A percentile compares a stretch with the other conserved stretches of the same genome.
Evolutionary conservation across 1,140 invertebrate species (phyloP).

Genomic region (Mactra quadrangularis): DNA sequence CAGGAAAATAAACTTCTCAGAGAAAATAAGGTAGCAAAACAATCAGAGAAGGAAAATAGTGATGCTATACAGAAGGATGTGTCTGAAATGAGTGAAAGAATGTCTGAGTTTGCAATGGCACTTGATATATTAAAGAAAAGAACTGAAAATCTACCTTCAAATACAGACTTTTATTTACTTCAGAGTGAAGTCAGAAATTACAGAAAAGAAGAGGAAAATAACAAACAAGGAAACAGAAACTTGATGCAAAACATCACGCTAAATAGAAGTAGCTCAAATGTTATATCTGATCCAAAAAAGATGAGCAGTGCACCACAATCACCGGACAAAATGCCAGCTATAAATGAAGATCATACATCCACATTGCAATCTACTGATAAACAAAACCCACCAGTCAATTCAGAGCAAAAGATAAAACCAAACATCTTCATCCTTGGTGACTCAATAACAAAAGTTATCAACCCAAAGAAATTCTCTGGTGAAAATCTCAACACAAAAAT

Average conservation of each 20-base stretch:
- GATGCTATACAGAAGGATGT: not conserved
- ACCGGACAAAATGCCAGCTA: not conserved
- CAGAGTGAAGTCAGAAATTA: too few relatives aligned
- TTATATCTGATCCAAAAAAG: not conserved
- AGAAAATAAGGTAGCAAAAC: not conserved
- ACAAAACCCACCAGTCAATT: not conserved
- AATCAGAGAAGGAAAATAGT: not conserved
- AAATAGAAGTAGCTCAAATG: not conserved
- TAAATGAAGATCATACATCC: not conserved
- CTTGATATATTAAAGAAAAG: not conserved
- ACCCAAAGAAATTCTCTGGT: not conserved
- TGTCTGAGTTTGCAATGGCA: not conserved
- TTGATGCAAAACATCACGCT: not conserved
- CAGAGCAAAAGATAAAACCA: too few relatives aligned
- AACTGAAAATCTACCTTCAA: too few relatives aligned
- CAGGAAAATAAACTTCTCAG: not conserved
- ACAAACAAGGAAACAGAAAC: not conserved
- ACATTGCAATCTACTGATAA: not conserved
- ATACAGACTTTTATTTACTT: too few relatives aligned
- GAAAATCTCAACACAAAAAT: not conserved
- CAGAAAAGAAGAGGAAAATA: not conserved
- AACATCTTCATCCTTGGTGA: not conserved
- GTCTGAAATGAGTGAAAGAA: not conserved
- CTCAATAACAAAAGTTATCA: not conserved
- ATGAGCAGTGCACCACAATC: not conserved